Percentiles rank a stretch among this genome's conserved stretches.
Evolutionary conservation across 2,797 vertebrate species (phyloP).

Genomic region (Takifugu rubripes): DNA sequence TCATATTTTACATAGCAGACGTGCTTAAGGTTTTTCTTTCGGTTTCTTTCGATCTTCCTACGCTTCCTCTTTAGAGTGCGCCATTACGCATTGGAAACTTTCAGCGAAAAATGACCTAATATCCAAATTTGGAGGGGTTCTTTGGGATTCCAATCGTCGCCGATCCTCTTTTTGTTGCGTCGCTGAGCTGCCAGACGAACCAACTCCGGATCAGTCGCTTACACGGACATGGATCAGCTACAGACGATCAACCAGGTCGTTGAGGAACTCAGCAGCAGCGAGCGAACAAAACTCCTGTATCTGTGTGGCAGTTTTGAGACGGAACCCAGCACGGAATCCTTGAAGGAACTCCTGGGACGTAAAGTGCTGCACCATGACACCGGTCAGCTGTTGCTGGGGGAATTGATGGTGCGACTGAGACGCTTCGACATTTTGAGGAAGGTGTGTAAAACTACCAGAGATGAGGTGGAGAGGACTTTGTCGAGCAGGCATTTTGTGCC

Average conservation of each 20-base stretch:
- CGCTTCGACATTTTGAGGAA: conserved; percentile 84
- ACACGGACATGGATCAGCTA: neutral
- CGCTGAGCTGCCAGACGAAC: no score
- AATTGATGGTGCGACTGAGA: conserved; percentile 77
- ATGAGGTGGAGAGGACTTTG: conserved; percentile 67
- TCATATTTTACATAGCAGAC: no score
- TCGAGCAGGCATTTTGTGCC: conserved; percentile 64
- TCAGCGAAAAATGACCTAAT: neutral
- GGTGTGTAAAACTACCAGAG: conserved; percentile 67
- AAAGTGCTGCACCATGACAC: conserved; percentile 58
- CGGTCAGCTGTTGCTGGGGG: conserved; percentile 57
- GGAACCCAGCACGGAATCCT: conserved; percentile 34
- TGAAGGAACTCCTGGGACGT: conserved; percentile 70
- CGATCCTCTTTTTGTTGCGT: no score
- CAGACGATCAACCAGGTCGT: conserved; percentile 73
- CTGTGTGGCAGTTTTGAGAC: conserved; percentile 73
- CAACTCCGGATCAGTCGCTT: no score
- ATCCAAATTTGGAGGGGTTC: no score
- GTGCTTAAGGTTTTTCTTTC: neutral
- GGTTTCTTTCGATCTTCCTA: neutral
- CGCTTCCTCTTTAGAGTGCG: neutral
- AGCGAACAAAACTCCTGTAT: conserved; percentile 77
- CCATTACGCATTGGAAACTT: neutral
- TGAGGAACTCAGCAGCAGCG: conserved; percentile 76
- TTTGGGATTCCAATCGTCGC: no score